Conservation (phyloP, 2,888 invertebrate species). For the Drosophila acutilabella region DNA sequence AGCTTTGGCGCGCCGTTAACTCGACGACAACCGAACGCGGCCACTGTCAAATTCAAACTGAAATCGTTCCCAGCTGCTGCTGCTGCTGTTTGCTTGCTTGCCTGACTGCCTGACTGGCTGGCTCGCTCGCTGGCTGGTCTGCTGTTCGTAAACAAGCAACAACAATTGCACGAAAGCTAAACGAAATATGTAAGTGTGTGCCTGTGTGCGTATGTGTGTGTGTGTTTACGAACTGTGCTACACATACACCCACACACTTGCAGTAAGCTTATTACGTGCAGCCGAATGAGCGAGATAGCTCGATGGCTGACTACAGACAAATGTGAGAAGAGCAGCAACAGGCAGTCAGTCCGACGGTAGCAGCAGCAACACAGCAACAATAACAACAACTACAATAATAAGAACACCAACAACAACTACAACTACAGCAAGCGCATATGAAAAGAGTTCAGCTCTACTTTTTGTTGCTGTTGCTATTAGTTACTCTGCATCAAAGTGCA, state of each 20-base stretch:
- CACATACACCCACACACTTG: constrained; percentile 56
- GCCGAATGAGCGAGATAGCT: constrained; percentile 48
- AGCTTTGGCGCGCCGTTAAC: constrained; percentile 41
- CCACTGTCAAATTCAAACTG: constrained; percentile 67
- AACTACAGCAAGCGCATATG: constrained; percentile 28
- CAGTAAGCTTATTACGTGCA: constrained; percentile 66
- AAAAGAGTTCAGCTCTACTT: constrained; percentile 42
- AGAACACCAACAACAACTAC: constrained; percentile 16
- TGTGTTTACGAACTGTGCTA: constrained; percentile 32
- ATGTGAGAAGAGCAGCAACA: constrained; percentile 62
- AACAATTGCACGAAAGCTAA: constrained; percentile 55
- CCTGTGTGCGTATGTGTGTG: constrained; percentile 1
- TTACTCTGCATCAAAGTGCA: constrained; percentile 41
- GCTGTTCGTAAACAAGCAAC: constrained; percentile 56
- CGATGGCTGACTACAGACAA: constrained; percentile 49
- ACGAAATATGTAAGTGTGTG: constrained; percentile 35
- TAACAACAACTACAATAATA: constrained; percentile 1
- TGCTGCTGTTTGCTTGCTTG: constrained; percentile 34
- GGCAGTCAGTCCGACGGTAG: constrained; percentile 38
- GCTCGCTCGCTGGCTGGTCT: constrained; percentile 26
- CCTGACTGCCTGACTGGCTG: constrained; percentile 37
- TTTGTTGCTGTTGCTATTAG: constrained; percentile 53
- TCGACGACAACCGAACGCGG: constrained; percentile 65
- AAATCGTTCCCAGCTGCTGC: constrained; percentile 57
- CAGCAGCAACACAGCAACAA: constrained; percentile 24